Conservation (phyloP, 2,888 invertebrate species). For the Lucinisca nassula region DNA sequence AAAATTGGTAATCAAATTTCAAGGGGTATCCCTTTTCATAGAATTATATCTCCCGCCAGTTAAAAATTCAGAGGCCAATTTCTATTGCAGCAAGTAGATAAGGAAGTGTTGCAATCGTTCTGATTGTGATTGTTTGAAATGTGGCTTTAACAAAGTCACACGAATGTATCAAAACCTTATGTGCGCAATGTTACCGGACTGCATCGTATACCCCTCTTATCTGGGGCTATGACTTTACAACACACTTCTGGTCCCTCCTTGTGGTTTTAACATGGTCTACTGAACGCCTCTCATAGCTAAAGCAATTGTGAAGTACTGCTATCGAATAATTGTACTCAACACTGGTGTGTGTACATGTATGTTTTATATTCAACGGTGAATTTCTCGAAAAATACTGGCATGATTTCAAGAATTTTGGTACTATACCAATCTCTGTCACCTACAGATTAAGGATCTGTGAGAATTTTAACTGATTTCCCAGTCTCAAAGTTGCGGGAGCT, state of each 20-base stretch:
- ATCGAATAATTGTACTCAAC: not conserved
- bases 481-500: conserved; percentile 31
- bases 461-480: not conserved
- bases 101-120: no score
- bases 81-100: no score
- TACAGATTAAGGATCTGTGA: conserved; percentile 30
- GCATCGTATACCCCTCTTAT: no score
- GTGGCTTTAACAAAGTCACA: no score
- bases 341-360: not conserved
- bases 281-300: not conserved
- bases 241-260: not conserved
- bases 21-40: no score
- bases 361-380: conserved; percentile 9
- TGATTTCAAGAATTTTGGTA: conserved; percentile 43
- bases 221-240: not conserved
- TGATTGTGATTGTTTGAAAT: no score
- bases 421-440: conserved; percentile 42
- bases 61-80: no score
- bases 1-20: no score
- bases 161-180: no score
- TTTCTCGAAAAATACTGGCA: conserved; percentile 46
- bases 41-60: no score
- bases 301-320: not conserved
- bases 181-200: no score
- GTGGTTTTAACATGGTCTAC: not conserved